These are phyloP conservation scores for Rhaphigaster nebulosa DNA, from an alignment of 2,888 invertebrate species.

Conservation along the genomic window DNA sequence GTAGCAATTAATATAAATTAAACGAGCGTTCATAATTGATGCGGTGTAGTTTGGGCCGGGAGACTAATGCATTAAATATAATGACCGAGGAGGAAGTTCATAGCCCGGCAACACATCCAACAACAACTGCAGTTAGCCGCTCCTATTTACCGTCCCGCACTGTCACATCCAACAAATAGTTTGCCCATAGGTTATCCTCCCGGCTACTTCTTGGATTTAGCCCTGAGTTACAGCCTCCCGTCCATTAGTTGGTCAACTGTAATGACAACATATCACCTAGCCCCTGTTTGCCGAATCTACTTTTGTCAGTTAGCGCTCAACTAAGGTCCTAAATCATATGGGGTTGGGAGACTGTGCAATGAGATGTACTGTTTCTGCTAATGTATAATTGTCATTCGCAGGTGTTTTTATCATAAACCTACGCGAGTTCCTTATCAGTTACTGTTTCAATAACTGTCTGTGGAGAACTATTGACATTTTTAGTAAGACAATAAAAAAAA, in stretches of 20 bases:
- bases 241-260: constrained; percentile 43
- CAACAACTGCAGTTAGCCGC: constrained; percentile 63
- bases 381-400: neutral
- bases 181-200: constrained; percentile 44
- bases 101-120: constrained; percentile 56
- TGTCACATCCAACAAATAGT: constrained; percentile 57
- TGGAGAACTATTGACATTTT: too few species aligned
- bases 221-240: constrained; percentile 48
- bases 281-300: constrained; percentile 30
- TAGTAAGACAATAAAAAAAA: too few species aligned
- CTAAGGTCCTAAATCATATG: constrained; percentile 17
- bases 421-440: neutral
- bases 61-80: constrained; percentile 53
- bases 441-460: too few species aligned
- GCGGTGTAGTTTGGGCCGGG: constrained; percentile 44
- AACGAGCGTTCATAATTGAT: constrained; percentile 53
- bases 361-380: neutral
- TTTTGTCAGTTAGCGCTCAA: constrained; percentile 24
- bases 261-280: constrained; percentile 47
- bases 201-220: constrained; percentile 38
- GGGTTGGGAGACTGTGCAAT: neutral
- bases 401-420: neutral
- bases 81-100: constrained; percentile 31
- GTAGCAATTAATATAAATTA: constrained; percentile 6
- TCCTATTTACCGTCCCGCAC: constrained; percentile 9